Evolutionary conservation across 2,888 invertebrate genomes (phyloP), one percentile per base, ranked within the genome.

Genomic region (Apamea crenata): DNA sequence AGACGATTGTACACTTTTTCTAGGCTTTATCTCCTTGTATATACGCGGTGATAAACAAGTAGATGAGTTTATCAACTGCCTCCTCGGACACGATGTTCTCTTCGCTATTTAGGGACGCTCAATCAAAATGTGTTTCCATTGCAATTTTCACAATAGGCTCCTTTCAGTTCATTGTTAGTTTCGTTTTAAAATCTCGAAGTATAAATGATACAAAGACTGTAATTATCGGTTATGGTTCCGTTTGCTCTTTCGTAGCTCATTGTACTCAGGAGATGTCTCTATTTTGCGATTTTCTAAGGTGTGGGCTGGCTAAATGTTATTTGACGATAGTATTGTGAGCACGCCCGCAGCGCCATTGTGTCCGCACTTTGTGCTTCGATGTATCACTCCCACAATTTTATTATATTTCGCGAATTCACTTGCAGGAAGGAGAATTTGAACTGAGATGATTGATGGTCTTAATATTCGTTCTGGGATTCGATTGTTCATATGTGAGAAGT

Each of bases 201-300:
- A 93, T 93, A 91, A 88, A 90, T 88, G 90, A 92, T 91, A 95
- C 96, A 96, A 96, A 95, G 94, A 94, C 92, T 95, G 95, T 97
- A 97, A 97, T 97, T 96, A 96, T 97, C 92, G 94, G 93, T 95
- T 95, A 93, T 94, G 94, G 95, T 93, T 93, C 94, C 93, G 92
- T 94, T 91, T 90, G 94, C 94, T 94, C 91, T 94, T 94, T 95
- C 94, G 94, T 93, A 92, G 91, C 87, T 90, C 93, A 92, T 96
- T 96, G 96, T 96, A 87, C 87, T 88, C 77, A 67, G 76, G 89
- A 90, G 95, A 97, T 96, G 96, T 96, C 96, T 97, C 95, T 94
- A 97, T 97, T 96, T 96, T 95, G 96, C 95, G 95, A 96, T 95
- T 95, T 93, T 96, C 96, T 96, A 96, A 96, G 96, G 96, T 96